A percentile compares a stretch with the other conserved stretches of the same genome.
Conservation (phyloP, 2,113 vertebrate genomes). For the Burhinus oedicnemus region DNA sequence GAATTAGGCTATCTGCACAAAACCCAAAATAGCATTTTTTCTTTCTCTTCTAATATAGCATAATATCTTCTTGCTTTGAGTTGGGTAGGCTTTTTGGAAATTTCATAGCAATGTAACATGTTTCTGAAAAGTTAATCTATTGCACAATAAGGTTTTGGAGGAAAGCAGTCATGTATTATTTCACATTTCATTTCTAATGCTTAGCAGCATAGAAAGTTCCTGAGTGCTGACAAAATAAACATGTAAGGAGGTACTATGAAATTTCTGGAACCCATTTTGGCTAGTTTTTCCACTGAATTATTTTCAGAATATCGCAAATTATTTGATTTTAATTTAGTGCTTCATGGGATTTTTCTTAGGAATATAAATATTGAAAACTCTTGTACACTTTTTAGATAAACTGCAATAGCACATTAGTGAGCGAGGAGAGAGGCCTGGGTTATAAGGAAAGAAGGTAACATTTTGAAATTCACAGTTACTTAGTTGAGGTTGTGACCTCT, state of each 20-base stretch:
- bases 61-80: not conserved
- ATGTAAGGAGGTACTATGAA: not conserved
- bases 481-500: not conserved
- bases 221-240: not conserved
- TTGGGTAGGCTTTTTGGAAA: not conserved
- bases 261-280: not conserved
- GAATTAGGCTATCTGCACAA: not conserved
- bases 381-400: not conserved
- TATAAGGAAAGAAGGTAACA: not conserved
- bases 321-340: not conserved
- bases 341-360: not conserved
- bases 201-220: not conserved
- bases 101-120: not conserved
- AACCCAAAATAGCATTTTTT: not conserved
- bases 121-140: not conserved
- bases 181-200: not conserved
- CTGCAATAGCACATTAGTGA: not conserved
- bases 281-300: not conserved
- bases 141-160: not conserved
- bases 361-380: not conserved
- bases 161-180: not conserved
- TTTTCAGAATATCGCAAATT: not conserved
- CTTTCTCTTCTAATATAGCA: not conserved
- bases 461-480: not conserved
- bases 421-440: not conserved